Percentiles rank a stretch among this genome's conserved stretches.
Evolutionary conservation across 2,888 invertebrate genomes (phyloP).

Genomic region (Caenorhabditis virilis): DNA sequence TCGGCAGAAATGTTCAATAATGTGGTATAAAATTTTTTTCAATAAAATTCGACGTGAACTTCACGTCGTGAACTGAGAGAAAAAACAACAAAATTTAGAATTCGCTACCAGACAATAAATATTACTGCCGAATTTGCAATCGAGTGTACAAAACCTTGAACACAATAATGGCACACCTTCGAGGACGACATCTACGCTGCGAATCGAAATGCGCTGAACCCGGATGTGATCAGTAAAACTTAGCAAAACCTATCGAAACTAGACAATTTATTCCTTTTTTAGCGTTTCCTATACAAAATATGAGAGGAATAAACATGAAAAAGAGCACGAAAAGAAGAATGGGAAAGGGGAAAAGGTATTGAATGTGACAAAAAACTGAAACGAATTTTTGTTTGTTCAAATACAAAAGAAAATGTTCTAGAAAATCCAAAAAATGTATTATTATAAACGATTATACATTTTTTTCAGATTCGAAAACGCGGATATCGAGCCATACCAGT

Average conservation of each 20-base stretch:
- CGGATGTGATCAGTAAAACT: conserved; percentile 16
- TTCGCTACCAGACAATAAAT: conserved; percentile 20
- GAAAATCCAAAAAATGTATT: too few relatives aligned
- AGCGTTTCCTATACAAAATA: conserved; percentile 22
- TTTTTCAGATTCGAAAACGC: not conserved
- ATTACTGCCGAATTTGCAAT: conserved; percentile 24
- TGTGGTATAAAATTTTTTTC: not conserved
- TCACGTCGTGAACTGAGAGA: not conserved
- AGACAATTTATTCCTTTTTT: conserved; percentile 1
- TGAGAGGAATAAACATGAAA: conserved; percentile 17
- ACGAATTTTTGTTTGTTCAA: too few relatives aligned
- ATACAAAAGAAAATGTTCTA: too few relatives aligned
- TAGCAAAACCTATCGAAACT: not conserved
- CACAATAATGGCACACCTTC: conserved; percentile 28
- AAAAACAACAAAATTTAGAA: conserved; percentile 8
- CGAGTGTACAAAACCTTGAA: conserved; percentile 24
- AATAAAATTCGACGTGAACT: not conserved
- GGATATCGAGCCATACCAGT: not conserved
- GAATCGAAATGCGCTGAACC: conserved; percentile 14
- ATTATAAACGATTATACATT: conserved; percentile 1
- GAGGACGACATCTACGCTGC: conserved; percentile 19
- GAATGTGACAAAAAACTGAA: too few relatives aligned
- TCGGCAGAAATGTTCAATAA: not conserved
- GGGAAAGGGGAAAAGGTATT: too few relatives aligned
- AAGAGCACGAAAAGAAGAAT: conserved; percentile 22